These are phyloP conservation scores for Drosophila testacea DNA, from an alignment of 2,888 invertebrate species.

Conservation along the genomic window DNA sequence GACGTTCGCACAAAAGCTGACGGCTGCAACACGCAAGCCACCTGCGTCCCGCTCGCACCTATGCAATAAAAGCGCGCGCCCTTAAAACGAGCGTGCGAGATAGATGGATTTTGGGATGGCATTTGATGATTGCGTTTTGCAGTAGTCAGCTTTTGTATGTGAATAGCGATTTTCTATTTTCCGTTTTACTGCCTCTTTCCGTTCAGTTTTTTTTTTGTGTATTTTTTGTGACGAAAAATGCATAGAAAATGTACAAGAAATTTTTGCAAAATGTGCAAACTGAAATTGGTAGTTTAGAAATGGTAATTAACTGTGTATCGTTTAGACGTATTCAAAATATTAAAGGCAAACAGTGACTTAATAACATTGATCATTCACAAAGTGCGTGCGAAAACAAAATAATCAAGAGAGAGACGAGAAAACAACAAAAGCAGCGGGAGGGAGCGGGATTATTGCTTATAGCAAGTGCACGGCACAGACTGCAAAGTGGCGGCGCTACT, in stretches of 20 bases:
- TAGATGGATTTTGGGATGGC: slow-evolving; percentile 63
- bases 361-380: slow-evolving; percentile 40
- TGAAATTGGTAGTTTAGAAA: slow-evolving; percentile 24
- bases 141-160: slow-evolving; percentile 56
- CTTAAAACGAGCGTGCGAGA: slow-evolving; percentile 74
- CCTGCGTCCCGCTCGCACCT: slow-evolving; percentile 72
- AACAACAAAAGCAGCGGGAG: slow-evolving; percentile 35
- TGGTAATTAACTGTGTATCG: slow-evolving; percentile 10
- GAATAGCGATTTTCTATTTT: slow-evolving; percentile 71
- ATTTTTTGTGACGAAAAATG: slow-evolving; percentile 78
- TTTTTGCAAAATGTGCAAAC: slow-evolving; percentile 43
- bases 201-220: slow-evolving; percentile 69
- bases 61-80: slow-evolving; percentile 66
- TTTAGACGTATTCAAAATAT: slow-evolving; percentile 35
- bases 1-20: slow-evolving; percentile 64
- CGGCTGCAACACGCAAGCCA: slow-evolving; percentile 62
- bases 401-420: slow-evolving; percentile 44
- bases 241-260: slow-evolving; percentile 65
- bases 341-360: slow-evolving; percentile 26
- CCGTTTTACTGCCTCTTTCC: slow-evolving; percentile 59
- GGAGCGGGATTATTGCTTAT: slow-evolving; percentile 56
- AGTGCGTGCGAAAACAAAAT: slow-evolving; percentile 67
- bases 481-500: slow-evolving; percentile 81
- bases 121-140: slow-evolving; percentile 55
- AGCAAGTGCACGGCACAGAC: slow-evolving; percentile 74